Evolutionary conservation across 2,113 vertebrate species (phyloP), one percentile per base, ranked within the genome.

Genomic region (Lates calcarifer): DNA sequence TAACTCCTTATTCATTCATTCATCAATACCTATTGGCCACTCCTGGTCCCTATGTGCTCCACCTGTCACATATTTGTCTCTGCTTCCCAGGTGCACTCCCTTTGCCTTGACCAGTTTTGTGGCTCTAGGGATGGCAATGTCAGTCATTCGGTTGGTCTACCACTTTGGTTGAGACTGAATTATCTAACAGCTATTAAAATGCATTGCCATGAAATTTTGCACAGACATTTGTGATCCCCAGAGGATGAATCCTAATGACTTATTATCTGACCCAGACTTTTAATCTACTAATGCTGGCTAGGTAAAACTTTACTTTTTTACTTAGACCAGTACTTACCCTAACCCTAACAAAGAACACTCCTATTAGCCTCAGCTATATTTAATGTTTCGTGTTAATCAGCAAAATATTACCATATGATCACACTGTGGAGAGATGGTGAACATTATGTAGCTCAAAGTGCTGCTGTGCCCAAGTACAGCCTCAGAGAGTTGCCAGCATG

Each of bases 1-100:
- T 90, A 91, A 85, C 79, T 87, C 64, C 88, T 91, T 78, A 92
- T 87, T 90, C 85, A 92, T 87, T 88, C 62, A 87, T 89, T 86
- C 78, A 87, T 94, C 93, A 81, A 90, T 90, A 89, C 66, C 71
- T 84, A 74, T 62, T 73, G 84, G 89, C 76, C 39, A n/a, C 61
- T 73, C 31, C 53, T 49, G 9, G 66, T 43, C 63, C 8, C 61
- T 28, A 28, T 65, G 83, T 77, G 80, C 73, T 71, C 79, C 37
- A 47, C 62, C 60, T 82, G 85, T 87, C 88, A 86, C 77, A 65
- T 15, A 67, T 63, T 61, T 68, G 60, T 66, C 43, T 26, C n/a
- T 39, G 33, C 15, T 55, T 47, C 41, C 37, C 18, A 66, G 43
- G 41, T 61, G 20, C 10, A 41, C 43, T 0, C 28, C 3, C 28